These are phyloP conservation scores for Erythrolamprus reginae DNA, from an alignment of 2,113 vertebrate species.

Conservation along the genomic window DNA sequence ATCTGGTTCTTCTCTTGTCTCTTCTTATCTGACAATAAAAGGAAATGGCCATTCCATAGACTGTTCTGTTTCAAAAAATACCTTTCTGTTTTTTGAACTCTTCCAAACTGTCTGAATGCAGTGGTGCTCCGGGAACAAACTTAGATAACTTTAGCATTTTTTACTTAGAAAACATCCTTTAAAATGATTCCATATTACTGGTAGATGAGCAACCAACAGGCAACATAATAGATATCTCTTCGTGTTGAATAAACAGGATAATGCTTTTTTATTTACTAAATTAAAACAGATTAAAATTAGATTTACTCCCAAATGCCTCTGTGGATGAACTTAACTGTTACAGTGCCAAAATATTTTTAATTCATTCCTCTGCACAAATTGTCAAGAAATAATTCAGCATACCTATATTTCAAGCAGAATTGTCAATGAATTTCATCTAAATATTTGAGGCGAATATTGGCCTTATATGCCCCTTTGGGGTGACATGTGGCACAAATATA, in stretches of 20 bases:
- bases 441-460: not conserved
- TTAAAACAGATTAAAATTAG: not conserved
- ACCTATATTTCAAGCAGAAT: not conserved
- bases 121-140: not conserved
- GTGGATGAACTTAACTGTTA: not conserved
- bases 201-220: not conserved
- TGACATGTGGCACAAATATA: not conserved
- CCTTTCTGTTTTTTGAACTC: not conserved
- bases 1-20: not conserved
- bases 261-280: conserved; percentile 3
- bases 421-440: not conserved
- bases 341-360: not conserved
- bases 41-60: not conserved
- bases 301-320: not conserved
- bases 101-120: not conserved
- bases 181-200: not conserved
- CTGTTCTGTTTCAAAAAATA: not conserved
- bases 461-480: not conserved
- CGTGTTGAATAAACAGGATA: not conserved
- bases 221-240: not conserved
- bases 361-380: not conserved
- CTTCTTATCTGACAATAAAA: not conserved
- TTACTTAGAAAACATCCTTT: not conserved
- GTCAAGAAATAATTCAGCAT: conserved; percentile 3
- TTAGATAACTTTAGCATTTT: not conserved